Evolutionary conservation across 2,797 vertebrate genomes (phyloP).

Genomic region (Enteromius mattozi): DNA sequence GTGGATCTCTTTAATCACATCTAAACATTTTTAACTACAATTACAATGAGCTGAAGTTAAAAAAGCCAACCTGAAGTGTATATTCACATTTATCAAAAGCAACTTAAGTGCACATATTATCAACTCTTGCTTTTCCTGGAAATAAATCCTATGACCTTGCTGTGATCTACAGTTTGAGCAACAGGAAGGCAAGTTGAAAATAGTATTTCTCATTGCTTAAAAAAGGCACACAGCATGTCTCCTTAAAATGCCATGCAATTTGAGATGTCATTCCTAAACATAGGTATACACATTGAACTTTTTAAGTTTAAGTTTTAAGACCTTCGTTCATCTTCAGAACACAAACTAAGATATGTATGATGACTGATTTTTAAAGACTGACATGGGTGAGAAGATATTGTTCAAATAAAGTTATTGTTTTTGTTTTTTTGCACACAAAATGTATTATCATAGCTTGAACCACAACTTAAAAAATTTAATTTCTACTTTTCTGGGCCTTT

Average conservation of each 20-base stretch:
- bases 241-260: background rate
- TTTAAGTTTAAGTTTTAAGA: background rate
- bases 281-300: background rate
- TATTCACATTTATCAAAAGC: background rate
- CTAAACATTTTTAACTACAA: background rate
- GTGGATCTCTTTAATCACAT: constrained; percentile 3
- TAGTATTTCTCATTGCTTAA: background rate
- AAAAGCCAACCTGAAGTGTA: background rate
- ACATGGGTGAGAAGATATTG: too few species aligned
- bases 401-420: too few species aligned
- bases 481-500: background rate
- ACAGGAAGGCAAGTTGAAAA: background rate
- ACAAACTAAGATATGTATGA: background rate
- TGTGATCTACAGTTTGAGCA: background rate
- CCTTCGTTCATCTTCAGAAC: background rate
- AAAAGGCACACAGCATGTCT: background rate
- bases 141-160: background rate
- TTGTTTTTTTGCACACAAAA: too few species aligned
- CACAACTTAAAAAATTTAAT: background rate
- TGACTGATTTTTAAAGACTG: too few species aligned
- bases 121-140: background rate
- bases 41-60: background rate
- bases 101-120: background rate
- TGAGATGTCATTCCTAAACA: background rate
- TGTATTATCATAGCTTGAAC: too few species aligned